phyloP scores from a whole-genome alignment of 1,140 invertebrate species.

The Goniozus legneri region DNA sequence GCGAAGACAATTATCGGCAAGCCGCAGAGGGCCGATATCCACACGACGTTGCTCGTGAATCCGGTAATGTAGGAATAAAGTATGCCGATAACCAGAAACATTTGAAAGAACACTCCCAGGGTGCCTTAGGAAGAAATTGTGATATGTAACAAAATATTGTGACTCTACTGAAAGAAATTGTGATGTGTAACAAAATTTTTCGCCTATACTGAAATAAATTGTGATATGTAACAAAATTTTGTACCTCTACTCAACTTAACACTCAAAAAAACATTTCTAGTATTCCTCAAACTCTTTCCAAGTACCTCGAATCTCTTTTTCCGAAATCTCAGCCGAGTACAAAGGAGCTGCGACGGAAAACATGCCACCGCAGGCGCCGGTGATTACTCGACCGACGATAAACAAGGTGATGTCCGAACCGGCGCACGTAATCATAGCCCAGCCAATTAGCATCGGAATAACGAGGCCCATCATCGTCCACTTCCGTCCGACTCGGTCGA shows the following conservation, averaged over 20 bases:
- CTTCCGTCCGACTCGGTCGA: slow-evolving; percentile 56
- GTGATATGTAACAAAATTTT: slow-evolving; percentile 8
- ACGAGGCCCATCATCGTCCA: slow-evolving; percentile 46
- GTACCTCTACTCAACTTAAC: too few species aligned
- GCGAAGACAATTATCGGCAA: slow-evolving; percentile 41
- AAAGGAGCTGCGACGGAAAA: slow-evolving; percentile 55
- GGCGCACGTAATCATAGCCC: slow-evolving; percentile 44
- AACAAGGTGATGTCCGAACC: slow-evolving; percentile 30
- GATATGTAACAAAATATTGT: slow-evolving; percentile 6
- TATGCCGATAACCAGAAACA: slow-evolving; percentile 55
- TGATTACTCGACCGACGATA: slow-evolving; percentile 51
- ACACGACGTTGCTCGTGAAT: slow-evolving; percentile 19
- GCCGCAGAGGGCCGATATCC: slow-evolving; percentile 26
- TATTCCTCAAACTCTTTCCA: neutral
- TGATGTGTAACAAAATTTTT: slow-evolving; percentile 6
- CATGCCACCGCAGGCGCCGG: slow-evolving; percentile 55
- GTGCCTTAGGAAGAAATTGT: slow-evolving; percentile 22
- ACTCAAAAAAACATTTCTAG: neutral
- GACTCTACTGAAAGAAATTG: too few species aligned
- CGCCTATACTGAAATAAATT: slow-evolving; percentile 4
- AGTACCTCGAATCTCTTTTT: slow-evolving; percentile 54
- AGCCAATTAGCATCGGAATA: slow-evolving; percentile 53
- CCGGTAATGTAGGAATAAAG: slow-evolving; percentile 52
- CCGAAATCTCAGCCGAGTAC: slow-evolving; percentile 57
- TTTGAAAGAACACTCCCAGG: slow-evolving; percentile 55